Percentiles rank a stretch among this genome's conserved stretches.
Conservation (phyloP, 2,888 invertebrate genomes). For the Tetrapedia diversipes region DNA sequence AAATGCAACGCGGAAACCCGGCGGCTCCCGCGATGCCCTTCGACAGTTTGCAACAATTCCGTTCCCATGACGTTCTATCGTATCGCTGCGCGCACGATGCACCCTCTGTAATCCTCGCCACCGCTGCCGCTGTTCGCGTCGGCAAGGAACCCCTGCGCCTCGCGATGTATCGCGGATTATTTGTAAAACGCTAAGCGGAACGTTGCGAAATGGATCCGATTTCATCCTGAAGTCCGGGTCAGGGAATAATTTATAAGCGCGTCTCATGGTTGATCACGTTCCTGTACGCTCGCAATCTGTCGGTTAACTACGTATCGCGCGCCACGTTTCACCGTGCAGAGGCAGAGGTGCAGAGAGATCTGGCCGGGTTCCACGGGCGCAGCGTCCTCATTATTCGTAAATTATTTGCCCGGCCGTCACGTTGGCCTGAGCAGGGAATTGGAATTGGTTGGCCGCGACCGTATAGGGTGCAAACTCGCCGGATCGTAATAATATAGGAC, state of each 20-base stretch:
- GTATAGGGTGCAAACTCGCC: constrained; percentile 57
- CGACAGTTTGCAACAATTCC: not conserved
- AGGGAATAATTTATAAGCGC: constrained; percentile 62
- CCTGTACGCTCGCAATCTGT: constrained; percentile 61
- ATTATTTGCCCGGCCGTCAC: constrained; percentile 72
- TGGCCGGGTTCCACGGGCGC: constrained; percentile 61
- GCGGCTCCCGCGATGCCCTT: not conserved
- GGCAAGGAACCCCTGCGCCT: not conserved
- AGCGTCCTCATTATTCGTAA: constrained; percentile 73
- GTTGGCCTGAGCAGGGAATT: constrained; percentile 65
- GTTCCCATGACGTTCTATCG: too few species aligned
- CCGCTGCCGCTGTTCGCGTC: not conserved
- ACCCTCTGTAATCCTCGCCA: not conserved
- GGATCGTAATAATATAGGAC: constrained; percentile 66
- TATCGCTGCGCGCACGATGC: too few species aligned
- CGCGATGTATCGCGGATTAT: not conserved
- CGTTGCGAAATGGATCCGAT: constrained; percentile 28
- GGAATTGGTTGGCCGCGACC: constrained; percentile 68
- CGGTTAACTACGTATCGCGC: constrained; percentile 60
- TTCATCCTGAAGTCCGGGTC: constrained; percentile 17
- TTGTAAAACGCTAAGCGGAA: constrained; percentile 6
- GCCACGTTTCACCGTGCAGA: constrained; percentile 17
- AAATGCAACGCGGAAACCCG: not conserved
- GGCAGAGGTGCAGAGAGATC: constrained; percentile 40
- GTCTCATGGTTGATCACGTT: constrained; percentile 66